phyloP scores from a whole-genome alignment of 2,797 vertebrate species.

The Thamnophis elegans region DNA sequence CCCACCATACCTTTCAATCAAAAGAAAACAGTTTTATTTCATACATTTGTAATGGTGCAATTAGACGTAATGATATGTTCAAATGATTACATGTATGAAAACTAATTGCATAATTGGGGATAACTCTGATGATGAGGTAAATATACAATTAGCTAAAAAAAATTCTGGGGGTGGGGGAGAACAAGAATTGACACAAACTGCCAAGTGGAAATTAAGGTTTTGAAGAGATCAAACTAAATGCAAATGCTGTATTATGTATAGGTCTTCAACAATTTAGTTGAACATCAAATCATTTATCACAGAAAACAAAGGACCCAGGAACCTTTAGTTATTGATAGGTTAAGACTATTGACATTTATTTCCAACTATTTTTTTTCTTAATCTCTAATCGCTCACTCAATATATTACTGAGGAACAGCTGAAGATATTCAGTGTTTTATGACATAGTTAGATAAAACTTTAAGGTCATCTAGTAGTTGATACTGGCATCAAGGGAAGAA shows the following conservation, averaged over 20 bases:
- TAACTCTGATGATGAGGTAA: conserved; percentile 64
- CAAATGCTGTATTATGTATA: not conserved
- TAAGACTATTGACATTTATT: not conserved
- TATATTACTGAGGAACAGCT: not conserved
- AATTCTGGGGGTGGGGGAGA: conserved; percentile 1
- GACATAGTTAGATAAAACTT: not conserved
- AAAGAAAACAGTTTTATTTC: conserved; percentile 61
- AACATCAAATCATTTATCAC: not conserved
- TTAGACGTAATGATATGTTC: conserved; percentile 67
- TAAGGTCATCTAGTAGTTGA: not conserved
- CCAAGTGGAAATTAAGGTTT: not conserved
- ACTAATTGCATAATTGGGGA: conserved; percentile 64
- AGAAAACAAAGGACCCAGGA: not conserved
- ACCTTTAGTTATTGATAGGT: not conserved
- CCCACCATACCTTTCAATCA: conserved; percentile 42
- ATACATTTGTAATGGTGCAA: conserved; percentile 57
- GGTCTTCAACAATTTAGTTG: no score
- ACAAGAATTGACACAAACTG: conserved; percentile 13
- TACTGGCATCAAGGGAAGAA: not conserved
- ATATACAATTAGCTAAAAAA: conserved; percentile 56
- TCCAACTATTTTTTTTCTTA: not conserved
- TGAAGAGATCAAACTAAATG: not conserved
- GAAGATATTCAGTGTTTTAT: not conserved
- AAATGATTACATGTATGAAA: conserved; percentile 68
- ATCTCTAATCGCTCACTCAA: not conserved